These are phyloP conservation scores for Diaperis boleti DNA, from an alignment of 2,888 invertebrate species.

Conservation along the genomic window DNA sequence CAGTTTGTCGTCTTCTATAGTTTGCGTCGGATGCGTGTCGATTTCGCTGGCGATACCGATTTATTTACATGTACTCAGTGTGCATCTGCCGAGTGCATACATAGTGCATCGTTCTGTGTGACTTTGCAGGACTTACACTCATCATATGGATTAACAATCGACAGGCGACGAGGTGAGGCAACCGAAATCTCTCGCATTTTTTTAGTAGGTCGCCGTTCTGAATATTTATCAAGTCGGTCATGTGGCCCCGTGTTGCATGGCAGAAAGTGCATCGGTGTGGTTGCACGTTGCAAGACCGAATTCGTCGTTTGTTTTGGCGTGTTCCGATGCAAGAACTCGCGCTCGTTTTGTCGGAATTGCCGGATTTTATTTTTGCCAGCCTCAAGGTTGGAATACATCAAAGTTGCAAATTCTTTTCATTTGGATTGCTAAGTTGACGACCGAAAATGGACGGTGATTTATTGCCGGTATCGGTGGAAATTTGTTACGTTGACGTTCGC, in stretches of 20 bases:
- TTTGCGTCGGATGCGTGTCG: conserved; percentile 40
- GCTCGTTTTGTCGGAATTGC: conserved; percentile 4
- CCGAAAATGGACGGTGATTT: neutral
- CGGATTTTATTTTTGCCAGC: conserved; percentile 6
- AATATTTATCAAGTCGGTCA: conserved; percentile 58
- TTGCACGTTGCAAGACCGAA: conserved; percentile 12
- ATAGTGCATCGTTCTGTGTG: conserved; percentile 26
- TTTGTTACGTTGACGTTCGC: neutral
- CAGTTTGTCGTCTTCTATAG: conserved; percentile 44
- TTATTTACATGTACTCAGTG: conserved; percentile 44
- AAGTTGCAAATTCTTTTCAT: conserved; percentile 14
- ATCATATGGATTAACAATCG: conserved; percentile 31
- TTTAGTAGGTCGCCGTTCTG: conserved; percentile 56
- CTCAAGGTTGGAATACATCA: conserved; percentile 23
- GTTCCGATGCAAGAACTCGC: conserved; percentile 6
- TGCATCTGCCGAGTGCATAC: conserved; percentile 29
- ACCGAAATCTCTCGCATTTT: conserved; percentile 25
- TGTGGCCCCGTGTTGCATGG: conserved; percentile 50
- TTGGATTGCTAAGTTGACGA: conserved; percentile 29
- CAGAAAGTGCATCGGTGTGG: conserved; percentile 21
- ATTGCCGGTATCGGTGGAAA: neutral
- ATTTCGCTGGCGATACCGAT: conserved; percentile 37
- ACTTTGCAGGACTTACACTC: neutral
- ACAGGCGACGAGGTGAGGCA: conserved; percentile 41
- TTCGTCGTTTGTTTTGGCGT: conserved; percentile 14